Evolutionary conservation across 2,888 invertebrate genomes (phyloP), one percentile per base, ranked within the genome.

Genomic region (Trisateles emortualis): DNA sequence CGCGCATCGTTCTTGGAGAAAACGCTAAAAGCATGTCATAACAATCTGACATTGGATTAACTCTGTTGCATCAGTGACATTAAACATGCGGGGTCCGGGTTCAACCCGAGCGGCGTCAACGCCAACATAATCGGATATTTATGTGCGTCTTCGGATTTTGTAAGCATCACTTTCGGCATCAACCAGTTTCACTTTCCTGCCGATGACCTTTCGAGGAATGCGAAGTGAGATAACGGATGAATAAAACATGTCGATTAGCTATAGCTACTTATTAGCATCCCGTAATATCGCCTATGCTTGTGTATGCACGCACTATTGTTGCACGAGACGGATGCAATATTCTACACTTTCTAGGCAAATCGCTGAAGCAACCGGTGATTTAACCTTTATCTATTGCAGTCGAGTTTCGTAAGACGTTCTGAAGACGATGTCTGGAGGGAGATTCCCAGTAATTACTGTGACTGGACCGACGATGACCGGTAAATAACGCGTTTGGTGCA

Each of bases 151-250:
- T 83, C 79, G 68, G 66, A 75, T 86, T 69, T 86, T 84, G 81
- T 82, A 83, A 87, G 78, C 78, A 66, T 79, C 79, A 85, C 84
- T 88, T 87, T 90, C 84, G 83, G 84, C 79, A 75, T 81, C 76
- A 70, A 80, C 79, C 83, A 83, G 85, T 91, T 90, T 91, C 90
- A 88, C 91, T 92, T 91, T 90, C 81, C 76, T 87, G 84, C 78
- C 80, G 85, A 81, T 82, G 86, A 88, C 88, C 88, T 90, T 89
- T 88, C 64, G 74, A 76, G 80, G 87, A 87, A 86, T 89, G 82
- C 72, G 78, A 76, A 75, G 70, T 81, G 81, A 86, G 83, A 87
- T 87, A 86, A 87, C 82, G 59, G 73, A 86, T 84, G 82, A 86
- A 84, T 86, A 84, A 83, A 84, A 83, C 80, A 85, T 87, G 17